These are phyloP conservation scores for Ganaspis brasiliensis DNA, from an alignment of 2,888 invertebrate genomes.

Conservation along the genomic window DNA sequence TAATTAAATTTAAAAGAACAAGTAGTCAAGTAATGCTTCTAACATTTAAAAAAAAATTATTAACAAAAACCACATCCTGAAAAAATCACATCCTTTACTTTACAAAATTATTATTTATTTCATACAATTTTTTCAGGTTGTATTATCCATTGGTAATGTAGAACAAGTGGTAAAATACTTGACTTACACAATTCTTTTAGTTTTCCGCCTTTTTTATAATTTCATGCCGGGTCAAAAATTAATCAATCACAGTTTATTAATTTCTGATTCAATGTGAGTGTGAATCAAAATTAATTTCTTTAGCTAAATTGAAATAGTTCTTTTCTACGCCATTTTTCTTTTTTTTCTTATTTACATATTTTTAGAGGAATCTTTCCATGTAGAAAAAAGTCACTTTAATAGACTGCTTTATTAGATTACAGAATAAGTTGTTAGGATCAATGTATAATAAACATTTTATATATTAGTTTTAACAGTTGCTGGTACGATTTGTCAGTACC, in stretches of 20 bases:
- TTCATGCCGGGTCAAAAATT: conserved; percentile 53
- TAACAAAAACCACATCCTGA: no score
- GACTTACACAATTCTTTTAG: conserved; percentile 33
- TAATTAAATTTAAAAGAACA: no score
- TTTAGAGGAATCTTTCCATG: no score
- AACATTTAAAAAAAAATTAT: no score
- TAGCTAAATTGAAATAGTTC: not conserved
- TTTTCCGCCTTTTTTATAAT: conserved; percentile 45
- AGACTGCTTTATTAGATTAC: not conserved
- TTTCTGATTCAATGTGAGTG: conserved; percentile 42
- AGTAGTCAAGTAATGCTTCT: no score
- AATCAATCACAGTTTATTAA: conserved; percentile 47
- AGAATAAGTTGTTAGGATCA: not conserved
- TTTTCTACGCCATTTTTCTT: no score
- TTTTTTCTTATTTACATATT: no score
- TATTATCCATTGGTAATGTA: not conserved
- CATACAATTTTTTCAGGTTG: not conserved
- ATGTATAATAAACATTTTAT: not conserved
- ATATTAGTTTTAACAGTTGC: not conserved
- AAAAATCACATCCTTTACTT: no score
- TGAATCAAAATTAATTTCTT: not conserved
- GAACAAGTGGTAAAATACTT: conserved; percentile 29
- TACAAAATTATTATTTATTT: no score
- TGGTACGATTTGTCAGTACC: not conserved
- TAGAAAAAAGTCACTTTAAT: not conserved